Base-by-base conservation (phyloP, 2,797 vertebrate species). In the Spheniscus humboldti region DNA sequence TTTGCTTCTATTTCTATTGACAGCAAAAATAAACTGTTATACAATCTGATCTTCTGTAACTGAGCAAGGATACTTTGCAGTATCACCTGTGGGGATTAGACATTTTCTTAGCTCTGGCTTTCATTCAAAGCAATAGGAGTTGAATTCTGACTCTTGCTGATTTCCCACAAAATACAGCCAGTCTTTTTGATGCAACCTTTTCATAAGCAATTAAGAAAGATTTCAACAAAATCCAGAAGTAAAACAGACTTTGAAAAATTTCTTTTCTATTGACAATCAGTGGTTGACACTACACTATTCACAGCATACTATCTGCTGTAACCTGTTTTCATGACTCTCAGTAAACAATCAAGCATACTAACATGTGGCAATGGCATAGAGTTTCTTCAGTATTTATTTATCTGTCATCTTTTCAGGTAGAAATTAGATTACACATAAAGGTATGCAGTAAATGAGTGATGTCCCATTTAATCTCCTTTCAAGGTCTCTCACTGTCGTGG, bases 291-390 rank as follows among this genome's bases (percentile, higher is more conserved):
- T n/a, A 20, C 28, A 69, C 11, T 71, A 4, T 43, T 75, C 35
- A 47, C 2, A 2, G 8, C 2, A 1, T 48, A 47, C 9, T 57
- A 6, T 13, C 9, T 72, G 10, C 13, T n/a, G 5, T 74, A 86
- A 50, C 3, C 2, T 62, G 43, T 88, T 13, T 33, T 28, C 19
- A 45, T 37, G 4, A 78, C 14, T 89, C 69, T 31, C 6, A 47
- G 35, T 63, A 28, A 11, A 16, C 23, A n/a, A 53, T 19, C 18
- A 23, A 53, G 8, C 11, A 66, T 15, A 67, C 3, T 80, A 31
- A 31, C 7, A 43, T 6, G 13, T 45, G 20, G 4, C 13, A 47
- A n/a, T 18, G 8, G 7, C 27, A 41, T 1, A 76, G 20, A 48
- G 33, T n/a, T 74, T 50, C 25, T 85, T 87, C 35, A 18, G 7